A percentile compares a stretch with the other conserved stretches of the same genome.
These are phyloP conservation scores for Microcebus ravelobensis DNA, from an alignment of 2,113 vertebrate species.

Conservation along the genomic window DNA sequence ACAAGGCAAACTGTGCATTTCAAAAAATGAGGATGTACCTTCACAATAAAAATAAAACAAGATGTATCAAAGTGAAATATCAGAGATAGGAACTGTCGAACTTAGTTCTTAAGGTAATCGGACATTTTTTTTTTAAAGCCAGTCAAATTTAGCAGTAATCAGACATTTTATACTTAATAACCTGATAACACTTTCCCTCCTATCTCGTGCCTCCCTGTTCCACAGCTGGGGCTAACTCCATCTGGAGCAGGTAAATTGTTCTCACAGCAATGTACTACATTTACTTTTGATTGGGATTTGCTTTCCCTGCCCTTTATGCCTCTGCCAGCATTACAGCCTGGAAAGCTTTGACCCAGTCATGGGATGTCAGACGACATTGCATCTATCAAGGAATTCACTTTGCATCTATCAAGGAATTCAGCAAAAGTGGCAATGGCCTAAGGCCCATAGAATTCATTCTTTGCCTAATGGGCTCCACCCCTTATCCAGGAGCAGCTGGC, in stretches of 20 bases:
- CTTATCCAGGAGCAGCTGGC: background rate
- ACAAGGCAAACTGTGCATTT: too few relatives aligned
- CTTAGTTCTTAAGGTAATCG: too few relatives aligned
- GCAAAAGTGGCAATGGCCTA: background rate
- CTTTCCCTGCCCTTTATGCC: background rate
- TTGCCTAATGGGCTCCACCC: background rate
- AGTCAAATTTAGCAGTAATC: too few relatives aligned
- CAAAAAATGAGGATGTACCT: too few relatives aligned
- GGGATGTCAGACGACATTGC: background rate
- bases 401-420: background rate
- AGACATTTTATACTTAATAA: too few relatives aligned
- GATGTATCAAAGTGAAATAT: too few relatives aligned
- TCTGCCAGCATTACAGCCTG: background rate
- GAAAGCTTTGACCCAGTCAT: background rate
- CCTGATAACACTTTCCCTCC: too few relatives aligned
- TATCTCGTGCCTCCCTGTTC: background rate
- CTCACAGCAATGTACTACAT: background rate
- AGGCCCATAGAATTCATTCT: background rate
- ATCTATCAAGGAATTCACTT: background rate
- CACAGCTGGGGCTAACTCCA: background rate
- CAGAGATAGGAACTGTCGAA: too few relatives aligned
- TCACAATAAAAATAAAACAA: too few relatives aligned
- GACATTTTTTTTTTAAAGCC: too few relatives aligned
- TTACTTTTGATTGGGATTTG: background rate
- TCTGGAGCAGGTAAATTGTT: background rate